Evolutionary conservation across 2,797 vertebrate genomes (phyloP), one percentile per base, ranked within the genome.

Genomic region (Mus spretus): DNA sequence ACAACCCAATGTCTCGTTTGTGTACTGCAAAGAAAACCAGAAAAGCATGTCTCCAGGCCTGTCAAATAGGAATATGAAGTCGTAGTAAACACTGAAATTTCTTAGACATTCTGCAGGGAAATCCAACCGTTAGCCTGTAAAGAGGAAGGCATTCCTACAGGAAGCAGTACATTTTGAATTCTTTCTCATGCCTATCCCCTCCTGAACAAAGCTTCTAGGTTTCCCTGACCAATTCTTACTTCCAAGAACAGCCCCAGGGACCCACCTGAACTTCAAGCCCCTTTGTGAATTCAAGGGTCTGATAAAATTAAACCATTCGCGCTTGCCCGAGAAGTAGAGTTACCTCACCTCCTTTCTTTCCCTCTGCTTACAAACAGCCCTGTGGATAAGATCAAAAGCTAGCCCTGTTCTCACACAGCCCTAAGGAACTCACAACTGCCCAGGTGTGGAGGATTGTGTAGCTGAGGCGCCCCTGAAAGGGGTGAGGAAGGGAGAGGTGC

Each of bases 371-470:
- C 97, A 98, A 98, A 98, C 93, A 98, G 98, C 96, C 97, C 97
- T 97, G 96, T 98, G 98, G 91, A 89, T 90, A 94, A 98, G 98
- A 99, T 99, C 99, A 99, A 99, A 99, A 98, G 40, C 82, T n/a
- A n/a, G n/a, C n/a, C n/a, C 20, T 11, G 82, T 82, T 77, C 55
- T 57, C 53, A 9, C 97, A 95, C 96, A 96, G 97, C 44, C 31
- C 20, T 24, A 98, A 96, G 97, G 98, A 98, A 98, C 98, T 99
- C 99, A 97, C 99, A 98, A 95, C 98, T 96, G 97, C 87, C 67
- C 89, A 50, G 7, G 86, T 89, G 93, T 84, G 94, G 84, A 53
- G 53, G 53, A 10, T 28, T 24, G 19, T 1, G 2, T 17, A 95
- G 96, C 77, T 74, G 96, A 96, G 96, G 59, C 96, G 84, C 95